Evolutionary conservation across 2,888 invertebrate species (phyloP).

Genomic region (Cerastis leucographa): DNA sequence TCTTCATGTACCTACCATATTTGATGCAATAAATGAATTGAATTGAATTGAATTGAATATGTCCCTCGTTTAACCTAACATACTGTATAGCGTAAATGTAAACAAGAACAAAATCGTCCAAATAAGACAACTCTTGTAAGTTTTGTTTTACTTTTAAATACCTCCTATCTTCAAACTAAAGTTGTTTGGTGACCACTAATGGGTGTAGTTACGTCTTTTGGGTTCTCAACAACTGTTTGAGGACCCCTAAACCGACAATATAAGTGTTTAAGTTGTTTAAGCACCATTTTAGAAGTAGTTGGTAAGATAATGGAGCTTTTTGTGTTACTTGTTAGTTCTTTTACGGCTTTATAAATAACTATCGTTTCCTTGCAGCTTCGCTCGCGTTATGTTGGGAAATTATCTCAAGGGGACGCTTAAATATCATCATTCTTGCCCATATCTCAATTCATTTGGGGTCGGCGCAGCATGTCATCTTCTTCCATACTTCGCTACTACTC

Average conservation of each 20-base stretch:
- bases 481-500: too few relatives aligned
- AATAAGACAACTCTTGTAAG: not conserved
- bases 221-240: slow-evolving; percentile 24
- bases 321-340: not conserved
- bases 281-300: not conserved
- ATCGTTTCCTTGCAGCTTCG: too few relatives aligned
- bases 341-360: not conserved
- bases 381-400: too few relatives aligned
- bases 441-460: too few relatives aligned
- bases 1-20: too few relatives aligned
- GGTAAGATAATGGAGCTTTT: slow-evolving; percentile 12
- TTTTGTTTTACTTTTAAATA: slow-evolving; percentile 22
- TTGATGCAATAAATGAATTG: too few relatives aligned
- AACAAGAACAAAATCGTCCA: not conserved
- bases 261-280: slow-evolving; percentile 18
- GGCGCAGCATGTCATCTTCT: too few relatives aligned
- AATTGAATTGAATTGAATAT: too few relatives aligned
- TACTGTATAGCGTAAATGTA: not conserved
- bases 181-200: slow-evolving; percentile 41
- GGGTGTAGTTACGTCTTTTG: slow-evolving; percentile 19
- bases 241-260: slow-evolving; percentile 19
- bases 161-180: slow-evolving; percentile 31
- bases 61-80: too few relatives aligned
- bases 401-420: too few relatives aligned
- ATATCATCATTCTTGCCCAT: too few relatives aligned